Evolutionary conservation across 2,113 vertebrate species (phyloP).

Genomic region (Cepphus grylle): DNA sequence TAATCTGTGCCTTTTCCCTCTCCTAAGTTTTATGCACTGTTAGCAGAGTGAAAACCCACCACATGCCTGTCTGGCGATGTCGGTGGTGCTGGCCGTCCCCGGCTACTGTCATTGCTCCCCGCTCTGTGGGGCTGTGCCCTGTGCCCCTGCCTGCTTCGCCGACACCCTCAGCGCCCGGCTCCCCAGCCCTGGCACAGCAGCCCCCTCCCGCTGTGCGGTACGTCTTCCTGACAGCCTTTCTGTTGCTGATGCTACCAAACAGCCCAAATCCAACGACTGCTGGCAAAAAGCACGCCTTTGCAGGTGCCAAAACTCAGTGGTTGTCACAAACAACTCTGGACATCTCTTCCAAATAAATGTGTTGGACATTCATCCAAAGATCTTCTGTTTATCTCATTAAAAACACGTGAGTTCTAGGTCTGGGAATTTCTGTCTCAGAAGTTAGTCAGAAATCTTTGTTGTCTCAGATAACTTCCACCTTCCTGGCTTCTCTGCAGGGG

Average conservation of each 20-base stretch:
- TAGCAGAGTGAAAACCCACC: not conserved
- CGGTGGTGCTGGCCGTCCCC: not conserved
- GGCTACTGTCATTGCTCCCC: not conserved
- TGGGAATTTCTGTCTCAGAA: not conserved
- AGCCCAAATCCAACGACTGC: not conserved
- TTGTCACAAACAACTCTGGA: not conserved
- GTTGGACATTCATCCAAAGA: not conserved
- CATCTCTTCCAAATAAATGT: not conserved
- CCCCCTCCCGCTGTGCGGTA: not conserved
- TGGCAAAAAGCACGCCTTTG: not conserved
- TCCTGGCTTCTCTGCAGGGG: not conserved
- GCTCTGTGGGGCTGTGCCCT: not conserved
- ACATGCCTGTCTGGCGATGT: accelerated
- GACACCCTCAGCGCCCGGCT: accelerated
- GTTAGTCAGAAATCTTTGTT: not conserved
- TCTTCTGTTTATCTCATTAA: not conserved
- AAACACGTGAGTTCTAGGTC: not conserved
- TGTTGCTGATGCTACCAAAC: not conserved
- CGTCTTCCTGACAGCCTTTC: not conserved
- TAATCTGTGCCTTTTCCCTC: not conserved
- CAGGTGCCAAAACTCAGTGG: not conserved
- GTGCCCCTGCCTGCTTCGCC: accelerated
- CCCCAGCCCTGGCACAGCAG: not conserved
- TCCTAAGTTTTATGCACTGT: not conserved
- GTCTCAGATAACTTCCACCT: not conserved